A percentile compares a stretch with the other conserved stretches of the same genome.
These are phyloP conservation scores for rabbit (Oryctolagus cuniculus) DNA, from an alignment of 2,113 vertebrate species.

Conservation along the genomic window mOryCun1.1 NC_091436.1:83112501-83113000, in stretches of 20 bases:
- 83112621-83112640: constrained; percentile 64
- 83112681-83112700: constrained; percentile 60
- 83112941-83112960: background rate
- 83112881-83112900: background rate
- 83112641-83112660: constrained; percentile 73
- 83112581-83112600: constrained; percentile 51
- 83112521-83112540: constrained; percentile 8
- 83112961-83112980: constrained; percentile 47
- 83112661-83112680: constrained; percentile 70
- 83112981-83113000: background rate
- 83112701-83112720: constrained; percentile 26
- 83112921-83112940: constrained; percentile 60
- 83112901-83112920: constrained; percentile 45
- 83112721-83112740: constrained; percentile 46
- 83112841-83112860: background rate
- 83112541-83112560: background rate
- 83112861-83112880: constrained; percentile 11
- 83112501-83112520: constrained; percentile 43
- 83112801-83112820: too few species aligned
- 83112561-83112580: constrained; percentile 56
- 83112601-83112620: constrained; percentile 51
- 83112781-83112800: background rate
- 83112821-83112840: too few species aligned
- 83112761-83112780: background rate
- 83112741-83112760: constrained; percentile 41